Base-by-base conservation (phyloP, 2,113 vertebrate genomes). In the Ranitomeya imitator region DNA sequence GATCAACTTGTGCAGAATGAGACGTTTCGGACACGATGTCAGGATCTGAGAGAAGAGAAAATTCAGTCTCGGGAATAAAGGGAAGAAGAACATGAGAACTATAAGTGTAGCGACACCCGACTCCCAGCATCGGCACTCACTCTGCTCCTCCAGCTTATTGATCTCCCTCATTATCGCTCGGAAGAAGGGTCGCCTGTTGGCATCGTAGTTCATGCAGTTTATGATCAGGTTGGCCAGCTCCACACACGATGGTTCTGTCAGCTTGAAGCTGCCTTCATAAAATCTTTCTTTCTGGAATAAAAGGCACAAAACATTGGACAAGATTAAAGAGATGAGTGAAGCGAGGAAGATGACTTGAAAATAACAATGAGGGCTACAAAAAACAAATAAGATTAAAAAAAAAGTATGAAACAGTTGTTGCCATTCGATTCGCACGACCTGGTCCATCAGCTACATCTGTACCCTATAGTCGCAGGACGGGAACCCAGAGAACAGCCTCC, bases 131-230 rank as follows among this genome's bases (percentile, higher is more conserved):
- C 21, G 14, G 18, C n/a, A 84, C 97, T 93, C 94, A 99, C 97
- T 97, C 89, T 97, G 95, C 55, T 96, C 95, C 89, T 97, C 96
- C 80, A 99, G 94, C 65, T 93, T 96, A 92, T 99, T 97, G 80
- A 99, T 97, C 92, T 99, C 98, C 89, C 98, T 95, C 95, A 99
- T 97, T 85, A 99, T 99, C 7, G 98, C 98, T 76, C 98, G 95
- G 95, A 99, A 99, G 95, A 99, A 99, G 14, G 96, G 98, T 89
- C 98, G 96, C 94, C 98, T 97, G 81, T 94, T 96, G 91, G 97
- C 96, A 91, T 99, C 97, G 0, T 99, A 99, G 94, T 96, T 98
- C 98, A 99, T 99, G 94, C 98, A 99, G 93, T 97, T 95, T 45
- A 96, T 98, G 97, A 99, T 99, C 86, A 99, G 96, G 61, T 98